Evolutionary conservation across 2,888 invertebrate genomes (phyloP).

Genomic region (Trichacis sp.): DNA sequence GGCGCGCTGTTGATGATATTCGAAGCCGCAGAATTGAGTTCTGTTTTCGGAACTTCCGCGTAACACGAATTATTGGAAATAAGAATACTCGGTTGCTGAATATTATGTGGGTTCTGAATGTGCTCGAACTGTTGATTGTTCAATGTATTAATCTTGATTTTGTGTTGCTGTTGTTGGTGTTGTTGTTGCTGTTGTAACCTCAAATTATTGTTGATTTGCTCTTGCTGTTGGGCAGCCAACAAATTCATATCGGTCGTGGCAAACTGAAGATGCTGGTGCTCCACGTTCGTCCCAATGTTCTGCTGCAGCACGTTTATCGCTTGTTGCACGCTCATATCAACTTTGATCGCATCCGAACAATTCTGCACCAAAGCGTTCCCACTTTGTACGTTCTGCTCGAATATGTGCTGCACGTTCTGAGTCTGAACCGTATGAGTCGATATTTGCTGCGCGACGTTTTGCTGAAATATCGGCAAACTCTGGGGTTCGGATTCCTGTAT

Average conservation of each 20-base stretch:
- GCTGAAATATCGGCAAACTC: constrained; percentile 54
- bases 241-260: neutral
- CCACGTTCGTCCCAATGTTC: constrained; percentile 45
- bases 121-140: constrained; percentile 45
- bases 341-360: constrained; percentile 42
- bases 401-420: constrained; percentile 60
- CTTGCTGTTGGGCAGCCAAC: constrained; percentile 2
- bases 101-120: constrained; percentile 49
- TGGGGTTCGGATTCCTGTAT: constrained; percentile 51
- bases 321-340: constrained; percentile 50
- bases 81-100: constrained; percentile 60
- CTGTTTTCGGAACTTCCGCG: constrained; percentile 33
- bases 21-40: constrained; percentile 59
- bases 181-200: constrained; percentile 47
- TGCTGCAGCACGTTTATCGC: constrained; percentile 58
- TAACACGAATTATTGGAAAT: constrained; percentile 56
- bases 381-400: constrained; percentile 54
- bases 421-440: constrained; percentile 61
- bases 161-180: neutral
- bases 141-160: neutral
- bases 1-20: constrained; percentile 64
- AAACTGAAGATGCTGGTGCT: constrained; percentile 14
- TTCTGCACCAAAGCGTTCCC: constrained; percentile 30
- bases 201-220: constrained; percentile 27
- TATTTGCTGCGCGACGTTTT: constrained; percentile 59